Evolutionary conservation across 2,113 vertebrate species (phyloP).

Genomic region (Isichthys henryi): DNA sequence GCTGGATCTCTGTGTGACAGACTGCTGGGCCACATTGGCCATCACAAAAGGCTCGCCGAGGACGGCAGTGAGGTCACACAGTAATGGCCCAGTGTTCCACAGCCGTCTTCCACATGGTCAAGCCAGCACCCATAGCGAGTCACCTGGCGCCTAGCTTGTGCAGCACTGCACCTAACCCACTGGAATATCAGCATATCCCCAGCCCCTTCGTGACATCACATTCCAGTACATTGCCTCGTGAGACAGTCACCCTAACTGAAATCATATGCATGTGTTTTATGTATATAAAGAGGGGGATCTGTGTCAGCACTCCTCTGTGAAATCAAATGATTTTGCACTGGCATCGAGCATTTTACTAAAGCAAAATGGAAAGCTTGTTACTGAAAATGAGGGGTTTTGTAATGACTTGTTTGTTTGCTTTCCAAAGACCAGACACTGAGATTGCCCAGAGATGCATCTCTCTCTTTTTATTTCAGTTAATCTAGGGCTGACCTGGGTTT

Average conservation of each 20-base stretch:
- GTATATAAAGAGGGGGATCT: neutral
- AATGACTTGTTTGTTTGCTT: slow-evolving; percentile 3
- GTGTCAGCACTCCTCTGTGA: neutral
- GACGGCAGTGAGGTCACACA: neutral
- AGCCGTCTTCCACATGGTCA: neutral
- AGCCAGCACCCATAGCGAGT: neutral
- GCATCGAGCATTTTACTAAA: neutral
- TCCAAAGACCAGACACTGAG: neutral
- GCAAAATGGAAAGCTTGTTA: slow-evolving; percentile 14
- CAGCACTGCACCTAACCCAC: neutral
- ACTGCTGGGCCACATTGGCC: neutral
- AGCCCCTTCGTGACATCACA: neutral
- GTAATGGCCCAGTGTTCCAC: neutral
- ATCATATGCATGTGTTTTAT: neutral
- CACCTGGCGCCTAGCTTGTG: neutral
- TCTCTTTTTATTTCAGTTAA: neutral
- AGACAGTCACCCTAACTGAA: neutral
- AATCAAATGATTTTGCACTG: neutral
- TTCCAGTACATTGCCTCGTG: neutral
- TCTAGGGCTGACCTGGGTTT: neutral
- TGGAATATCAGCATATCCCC: neutral
- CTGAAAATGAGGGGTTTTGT: slow-evolving; percentile 6
- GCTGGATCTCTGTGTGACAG: neutral
- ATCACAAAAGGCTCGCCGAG: neutral
- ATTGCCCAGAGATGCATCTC: neutral